phyloP scores from a whole-genome alignment of 2,888 invertebrate species.

The Drosophila gaucha region DNA sequence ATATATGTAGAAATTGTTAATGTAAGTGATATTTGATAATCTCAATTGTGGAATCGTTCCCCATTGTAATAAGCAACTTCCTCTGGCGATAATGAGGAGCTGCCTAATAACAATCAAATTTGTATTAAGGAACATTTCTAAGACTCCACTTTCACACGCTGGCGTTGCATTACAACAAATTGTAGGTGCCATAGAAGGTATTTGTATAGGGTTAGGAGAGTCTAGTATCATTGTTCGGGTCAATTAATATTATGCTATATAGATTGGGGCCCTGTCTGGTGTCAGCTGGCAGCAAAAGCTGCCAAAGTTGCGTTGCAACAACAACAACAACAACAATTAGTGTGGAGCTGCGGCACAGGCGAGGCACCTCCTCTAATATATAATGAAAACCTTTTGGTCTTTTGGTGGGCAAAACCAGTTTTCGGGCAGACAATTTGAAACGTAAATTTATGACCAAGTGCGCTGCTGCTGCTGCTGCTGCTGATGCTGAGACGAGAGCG shows the following conservation, averaged over 20 bases:
- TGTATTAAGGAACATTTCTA: conserved; percentile 28
- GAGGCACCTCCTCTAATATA: conserved; percentile 40
- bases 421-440: conserved; percentile 70
- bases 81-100: conserved; percentile 19
- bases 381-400: conserved; percentile 72
- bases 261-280: conserved; percentile 1
- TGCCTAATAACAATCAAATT: conserved; percentile 36
- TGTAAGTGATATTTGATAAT: conserved; percentile 11
- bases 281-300: conserved; percentile 26
- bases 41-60: neutral
- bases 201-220: neutral
- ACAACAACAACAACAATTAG: conserved; percentile 33
- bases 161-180: conserved; percentile 29
- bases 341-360: conserved; percentile 2
- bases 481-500: conserved; percentile 40
- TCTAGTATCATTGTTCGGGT: conserved; percentile 21
- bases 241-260: conserved; percentile 37
- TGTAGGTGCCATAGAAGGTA: conserved; percentile 5
- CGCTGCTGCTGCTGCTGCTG: conserved; percentile 27
- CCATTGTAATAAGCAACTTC: conserved; percentile 35
- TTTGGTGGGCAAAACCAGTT: conserved; percentile 63
- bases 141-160: conserved; percentile 39
- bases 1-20: neutral
- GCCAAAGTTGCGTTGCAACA: conserved; percentile 47
- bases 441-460: conserved; percentile 79